Base-by-base conservation (phyloP, 2,888 invertebrate genomes). In the Onthophagus sagittarius region DNA sequence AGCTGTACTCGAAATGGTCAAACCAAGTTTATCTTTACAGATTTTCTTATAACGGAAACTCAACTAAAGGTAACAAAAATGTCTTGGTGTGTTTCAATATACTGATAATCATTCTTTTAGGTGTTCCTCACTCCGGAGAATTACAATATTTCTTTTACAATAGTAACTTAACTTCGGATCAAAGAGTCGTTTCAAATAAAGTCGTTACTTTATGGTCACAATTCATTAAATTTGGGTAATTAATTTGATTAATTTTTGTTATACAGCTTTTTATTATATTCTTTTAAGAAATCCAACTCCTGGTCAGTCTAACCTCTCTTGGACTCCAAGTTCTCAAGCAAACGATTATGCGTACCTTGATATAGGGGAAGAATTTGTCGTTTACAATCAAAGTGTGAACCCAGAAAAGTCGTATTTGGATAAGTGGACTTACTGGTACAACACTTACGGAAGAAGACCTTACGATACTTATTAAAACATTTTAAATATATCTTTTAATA, bases 21-120 rank as follows among this genome's bases (percentile, higher is more conserved):
- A 82, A 1, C 2, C 39, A 83, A 15, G 77, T 86, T 33, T 88
- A 81, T 75, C 84, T 84, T 62, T 88, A 87, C 75, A 86, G 86
- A 77, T 88, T 88, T 80, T 86, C 87, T 75, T 88, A 86, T 76
- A 81, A 82, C 53, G 88, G 87, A 3, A 39, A 39, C 15, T 62
- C 62, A 15, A n/a, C 11, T 14, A 15, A 14, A 64, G 62, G 70
- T 73, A 23, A 73, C 32, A 15, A 11, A 9, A 64, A 64, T 0
- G 1, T 64, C 15, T 9, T 64, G 5, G 14, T 64, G 3, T 14
- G 5, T 7, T 63, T 23, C 23, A 23, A 23, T 23, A 3, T 32
- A n/a, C 11, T 32, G 7, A 14, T 53, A 13, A 5, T 71, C 32
- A 14, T 71, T 9, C 32, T 15, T 71, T 39, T 64, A 79, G 79